Percentiles rank a stretch among this genome's conserved stretches.
phyloP scores from a whole-genome alignment of 2,113 vertebrate species.

The Chauna torquata region DNA sequence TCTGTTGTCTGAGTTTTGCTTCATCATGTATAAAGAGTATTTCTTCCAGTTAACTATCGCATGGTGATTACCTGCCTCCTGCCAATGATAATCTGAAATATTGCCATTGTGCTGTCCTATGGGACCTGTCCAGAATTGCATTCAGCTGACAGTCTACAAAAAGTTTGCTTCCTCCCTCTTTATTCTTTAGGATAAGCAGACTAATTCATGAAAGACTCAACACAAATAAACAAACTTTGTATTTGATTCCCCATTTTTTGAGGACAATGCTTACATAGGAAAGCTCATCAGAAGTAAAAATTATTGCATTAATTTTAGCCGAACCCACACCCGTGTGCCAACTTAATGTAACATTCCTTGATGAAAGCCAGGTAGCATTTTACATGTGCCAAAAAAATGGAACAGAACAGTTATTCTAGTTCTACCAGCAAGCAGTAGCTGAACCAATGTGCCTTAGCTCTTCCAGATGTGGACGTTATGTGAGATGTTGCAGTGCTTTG shows the following conservation, averaged over 20 bases:
- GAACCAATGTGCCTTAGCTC: not conserved
- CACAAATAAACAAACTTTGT: not conserved
- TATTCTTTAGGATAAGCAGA: not conserved
- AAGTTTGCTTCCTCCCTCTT: not conserved
- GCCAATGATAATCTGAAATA: not conserved
- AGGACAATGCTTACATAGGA: not conserved
- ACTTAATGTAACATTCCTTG: not conserved
- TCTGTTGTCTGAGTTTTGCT: not conserved
- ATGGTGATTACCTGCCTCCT: not conserved
- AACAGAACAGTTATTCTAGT: not conserved
- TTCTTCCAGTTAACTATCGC: not conserved
- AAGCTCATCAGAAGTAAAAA: not conserved
- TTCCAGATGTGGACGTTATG: rapidly evolving
- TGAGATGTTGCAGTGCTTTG: not conserved
- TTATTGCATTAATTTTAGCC: not conserved
- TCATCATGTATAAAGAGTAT: not conserved
- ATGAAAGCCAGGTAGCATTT: not conserved
- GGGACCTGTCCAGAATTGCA: not conserved
- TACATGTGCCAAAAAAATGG: not conserved
- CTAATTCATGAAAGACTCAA: not conserved
- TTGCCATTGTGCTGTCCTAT: not conserved
- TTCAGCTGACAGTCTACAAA: not conserved
- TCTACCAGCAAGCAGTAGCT: not conserved
- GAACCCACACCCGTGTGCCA: not conserved
- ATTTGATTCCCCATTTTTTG: not conserved